A percentile compares a stretch with the other conserved stretches of the same genome.
phyloP scores from a whole-genome alignment of 2,888 invertebrate species.

The Chironomus tentans region DNA sequence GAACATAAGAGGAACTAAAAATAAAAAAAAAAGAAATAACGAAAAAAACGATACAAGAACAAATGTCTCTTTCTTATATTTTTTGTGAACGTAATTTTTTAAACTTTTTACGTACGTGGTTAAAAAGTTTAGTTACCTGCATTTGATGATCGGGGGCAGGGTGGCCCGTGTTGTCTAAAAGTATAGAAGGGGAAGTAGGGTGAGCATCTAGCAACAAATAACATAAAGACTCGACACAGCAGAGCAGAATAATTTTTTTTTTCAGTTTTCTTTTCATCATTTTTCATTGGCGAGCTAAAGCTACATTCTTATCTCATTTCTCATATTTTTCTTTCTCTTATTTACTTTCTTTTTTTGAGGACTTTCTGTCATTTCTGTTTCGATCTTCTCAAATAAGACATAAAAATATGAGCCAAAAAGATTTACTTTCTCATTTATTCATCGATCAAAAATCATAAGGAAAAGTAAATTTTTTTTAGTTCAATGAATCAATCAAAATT shows the following conservation, averaged over 20 bases:
- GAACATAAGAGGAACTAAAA: background rate
- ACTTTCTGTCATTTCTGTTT: too few species aligned
- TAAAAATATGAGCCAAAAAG: too few species aligned
- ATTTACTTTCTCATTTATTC: too few species aligned
- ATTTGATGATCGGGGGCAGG: constrained; percentile 62
- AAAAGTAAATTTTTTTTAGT: too few species aligned
- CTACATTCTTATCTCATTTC: background rate
- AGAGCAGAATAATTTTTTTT: constrained; percentile 35
- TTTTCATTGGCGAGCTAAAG: background rate
- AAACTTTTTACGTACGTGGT: constrained; percentile 22
- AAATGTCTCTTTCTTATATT: constrained; percentile 11
- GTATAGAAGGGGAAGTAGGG: constrained; percentile 74
- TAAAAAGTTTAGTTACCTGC: constrained; percentile 49
- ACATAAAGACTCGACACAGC: constrained; percentile 51
- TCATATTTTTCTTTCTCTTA: background rate
- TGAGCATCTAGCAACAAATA: constrained; percentile 95
- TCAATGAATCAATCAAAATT: too few species aligned
- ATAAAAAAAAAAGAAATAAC: background rate
- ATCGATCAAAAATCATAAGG: too few species aligned
- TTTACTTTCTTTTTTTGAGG: background rate
- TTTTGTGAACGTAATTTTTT: constrained; percentile 20
- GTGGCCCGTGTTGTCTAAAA: constrained; percentile 80
- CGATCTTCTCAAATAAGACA: too few species aligned
- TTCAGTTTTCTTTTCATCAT: background rate
- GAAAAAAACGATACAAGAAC: constrained; percentile 4